Conservation (phyloP, 2,797 vertebrate genomes). For the Synanceia verrucosa region DNA sequence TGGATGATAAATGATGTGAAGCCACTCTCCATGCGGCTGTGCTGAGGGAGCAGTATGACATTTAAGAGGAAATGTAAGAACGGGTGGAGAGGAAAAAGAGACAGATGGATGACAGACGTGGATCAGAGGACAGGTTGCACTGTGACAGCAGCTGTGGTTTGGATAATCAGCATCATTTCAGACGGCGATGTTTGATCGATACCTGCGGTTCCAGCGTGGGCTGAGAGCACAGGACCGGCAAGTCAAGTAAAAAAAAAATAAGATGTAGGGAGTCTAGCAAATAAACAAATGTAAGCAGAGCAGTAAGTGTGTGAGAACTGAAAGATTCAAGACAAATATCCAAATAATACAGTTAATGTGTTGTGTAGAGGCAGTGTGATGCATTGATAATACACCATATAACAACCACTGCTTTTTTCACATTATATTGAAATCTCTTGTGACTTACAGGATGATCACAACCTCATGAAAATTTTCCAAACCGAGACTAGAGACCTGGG, state of each 20-base stretch:
- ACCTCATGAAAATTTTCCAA: neutral
- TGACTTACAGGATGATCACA: neutral
- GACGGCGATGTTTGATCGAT: slow-evolving; percentile 57
- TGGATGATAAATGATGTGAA: slow-evolving; percentile 53
- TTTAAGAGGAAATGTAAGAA: slow-evolving; percentile 39
- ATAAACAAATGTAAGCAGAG: slow-evolving; percentile 26
- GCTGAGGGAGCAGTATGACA: slow-evolving; percentile 38
- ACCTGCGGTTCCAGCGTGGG: slow-evolving; percentile 6
- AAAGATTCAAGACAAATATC: slow-evolving; percentile 22
- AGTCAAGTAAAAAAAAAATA: neutral
- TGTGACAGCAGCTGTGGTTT: slow-evolving; percentile 23
- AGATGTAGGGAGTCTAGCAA: neutral
- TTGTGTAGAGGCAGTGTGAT: neutral
- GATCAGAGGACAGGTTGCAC: slow-evolving; percentile 37
- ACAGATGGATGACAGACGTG: slow-evolving; percentile 36
- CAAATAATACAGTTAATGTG: slow-evolving; percentile 8
- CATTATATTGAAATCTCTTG: neutral
- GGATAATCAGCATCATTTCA: slow-evolving; percentile 54
- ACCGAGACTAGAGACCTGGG: neutral
- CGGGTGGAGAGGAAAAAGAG: slow-evolving; percentile 23
- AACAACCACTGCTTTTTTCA: neutral
- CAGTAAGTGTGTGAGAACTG: neutral
- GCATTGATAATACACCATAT: neutral
- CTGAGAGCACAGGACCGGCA: neutral
- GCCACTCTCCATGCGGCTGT: slow-evolving; percentile 27